Evolutionary conservation across 2,888 invertebrate species (phyloP).

Genomic region (Acleris laterana): DNA sequence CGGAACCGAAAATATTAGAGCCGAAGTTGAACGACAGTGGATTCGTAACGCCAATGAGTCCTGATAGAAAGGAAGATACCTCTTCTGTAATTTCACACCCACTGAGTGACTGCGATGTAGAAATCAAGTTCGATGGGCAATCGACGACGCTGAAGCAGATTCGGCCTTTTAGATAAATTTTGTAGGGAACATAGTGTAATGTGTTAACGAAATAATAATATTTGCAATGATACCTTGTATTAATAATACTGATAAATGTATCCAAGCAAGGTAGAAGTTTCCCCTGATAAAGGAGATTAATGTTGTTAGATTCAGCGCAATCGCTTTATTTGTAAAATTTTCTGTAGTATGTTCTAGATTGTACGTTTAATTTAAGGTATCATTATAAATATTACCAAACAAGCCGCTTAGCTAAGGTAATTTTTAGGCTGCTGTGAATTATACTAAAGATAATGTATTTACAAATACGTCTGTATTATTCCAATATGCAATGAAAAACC

Average conservation of each 20-base stretch:
- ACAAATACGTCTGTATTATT: too few relatives aligned
- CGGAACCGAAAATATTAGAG: slow-evolving; percentile 47
- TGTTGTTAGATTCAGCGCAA: too few relatives aligned
- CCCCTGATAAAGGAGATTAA: too few relatives aligned
- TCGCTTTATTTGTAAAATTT: too few relatives aligned
- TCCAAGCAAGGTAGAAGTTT: too few relatives aligned
- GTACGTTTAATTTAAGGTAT: too few relatives aligned
- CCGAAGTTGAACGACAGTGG: slow-evolving; percentile 82
- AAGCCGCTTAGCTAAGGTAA: too few relatives aligned
- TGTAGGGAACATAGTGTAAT: not conserved
- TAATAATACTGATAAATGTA: too few relatives aligned
- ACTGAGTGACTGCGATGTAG: slow-evolving; percentile 90
- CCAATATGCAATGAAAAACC: too few relatives aligned
- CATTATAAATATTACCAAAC: too few relatives aligned
- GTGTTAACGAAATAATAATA: not conserved
- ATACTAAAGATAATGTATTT: not conserved
- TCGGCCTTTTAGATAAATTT: slow-evolving; percentile 71
- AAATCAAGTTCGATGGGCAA: slow-evolving; percentile 90
- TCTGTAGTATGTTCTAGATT: too few relatives aligned
- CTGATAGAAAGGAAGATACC: slow-evolving; percentile 71
- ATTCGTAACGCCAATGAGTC: slow-evolving; percentile 86
- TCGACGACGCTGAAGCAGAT: slow-evolving; percentile 92
- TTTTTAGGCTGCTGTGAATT: too few relatives aligned
- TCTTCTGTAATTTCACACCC: slow-evolving; percentile 86
- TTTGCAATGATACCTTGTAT: not conserved